phyloP scores from a whole-genome alignment of 2,888 invertebrate genomes.

The Omphaloscelis lunosa region DNA sequence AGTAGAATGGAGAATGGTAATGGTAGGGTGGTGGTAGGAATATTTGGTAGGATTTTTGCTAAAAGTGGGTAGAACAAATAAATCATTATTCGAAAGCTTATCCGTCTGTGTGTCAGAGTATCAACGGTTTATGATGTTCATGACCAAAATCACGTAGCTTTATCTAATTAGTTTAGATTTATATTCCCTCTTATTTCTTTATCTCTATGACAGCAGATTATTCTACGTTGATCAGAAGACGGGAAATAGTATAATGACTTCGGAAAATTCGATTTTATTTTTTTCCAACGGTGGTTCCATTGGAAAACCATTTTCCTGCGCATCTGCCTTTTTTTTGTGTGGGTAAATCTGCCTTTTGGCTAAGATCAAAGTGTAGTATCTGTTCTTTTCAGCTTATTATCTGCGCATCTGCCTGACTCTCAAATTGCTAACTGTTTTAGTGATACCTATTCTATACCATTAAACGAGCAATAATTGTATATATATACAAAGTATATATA shows the following conservation, averaged over 20 bases:
- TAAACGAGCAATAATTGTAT: too few relatives aligned
- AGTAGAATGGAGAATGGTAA: too few relatives aligned
- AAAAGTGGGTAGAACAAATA: background rate
- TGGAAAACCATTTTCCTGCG: background rate
- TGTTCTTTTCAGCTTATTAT: too few relatives aligned
- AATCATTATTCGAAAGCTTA: conserved; percentile 9
- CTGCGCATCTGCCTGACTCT: background rate
- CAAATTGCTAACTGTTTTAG: conserved; percentile 6
- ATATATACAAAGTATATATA: too few relatives aligned
- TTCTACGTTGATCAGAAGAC: too few relatives aligned
- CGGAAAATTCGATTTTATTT: background rate
- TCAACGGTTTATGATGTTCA: background rate
- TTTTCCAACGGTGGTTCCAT: background rate
- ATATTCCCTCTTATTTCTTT: conserved; percentile 9
- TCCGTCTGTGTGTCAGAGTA: background rate
- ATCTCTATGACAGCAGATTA: conserved; percentile 1
- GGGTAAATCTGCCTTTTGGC: too few relatives aligned
- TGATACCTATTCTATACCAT: background rate
- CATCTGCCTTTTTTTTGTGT: too few relatives aligned
- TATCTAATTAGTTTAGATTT: conserved; percentile 8
- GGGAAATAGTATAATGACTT: background rate
- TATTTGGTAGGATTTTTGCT: background rate
- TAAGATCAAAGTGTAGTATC: too few relatives aligned
- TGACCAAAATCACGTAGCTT: conserved; percentile 36
- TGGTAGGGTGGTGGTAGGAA: too few relatives aligned